Base-by-base conservation (phyloP, 1,140 invertebrate species). In the Philopotamus ludificatus region DNA sequence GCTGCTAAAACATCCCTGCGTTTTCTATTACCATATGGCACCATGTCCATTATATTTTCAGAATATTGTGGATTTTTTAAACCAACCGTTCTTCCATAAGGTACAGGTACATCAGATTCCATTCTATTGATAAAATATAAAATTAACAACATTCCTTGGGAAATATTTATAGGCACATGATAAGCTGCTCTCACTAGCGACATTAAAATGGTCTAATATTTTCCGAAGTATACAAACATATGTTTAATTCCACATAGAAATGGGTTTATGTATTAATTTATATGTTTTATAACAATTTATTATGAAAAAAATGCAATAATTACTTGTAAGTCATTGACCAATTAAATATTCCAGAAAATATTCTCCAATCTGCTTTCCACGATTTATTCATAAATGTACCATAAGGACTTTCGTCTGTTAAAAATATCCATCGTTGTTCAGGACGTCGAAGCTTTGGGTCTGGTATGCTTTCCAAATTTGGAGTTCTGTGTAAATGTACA, bases 301-400 rank as follows among this genome's bases (percentile, higher is more conserved):
- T 26, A 12, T 53, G 4, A 63, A 53, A n/a, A 15, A 42, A n/a
- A n/a, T n/a, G n/a, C n/a, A n/a, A n/a, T n/a, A 61, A 28, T 65
- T 70, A 76, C 71, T 82, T 77, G 70, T 89, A 91, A 1, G 83
- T 86, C 88, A 91, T 90, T 1, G 88, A 89, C 87, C 87, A 89
- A 69, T 89, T 89, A 71, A 89, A 88, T 2, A 83, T 16, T 1
- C 78, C 78, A 62, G 84, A 77, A 63, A 83, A 87, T 15, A 79
- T 70, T 16, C 72, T 73, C 20, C 70, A 68, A 73, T 71, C 4
- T 53, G 42, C 34, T 74, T 71, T 9, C 39, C 44, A n/a, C 86
- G 88, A 70, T 89, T 88, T 71, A 21, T 72, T 53, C 4, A 82
- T 51, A 70, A 85, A 85, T 0, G 83, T 85, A 47, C 85, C 70